phyloP scores from a whole-genome alignment of 2,888 invertebrate species.

The Athalia cordata region DNA sequence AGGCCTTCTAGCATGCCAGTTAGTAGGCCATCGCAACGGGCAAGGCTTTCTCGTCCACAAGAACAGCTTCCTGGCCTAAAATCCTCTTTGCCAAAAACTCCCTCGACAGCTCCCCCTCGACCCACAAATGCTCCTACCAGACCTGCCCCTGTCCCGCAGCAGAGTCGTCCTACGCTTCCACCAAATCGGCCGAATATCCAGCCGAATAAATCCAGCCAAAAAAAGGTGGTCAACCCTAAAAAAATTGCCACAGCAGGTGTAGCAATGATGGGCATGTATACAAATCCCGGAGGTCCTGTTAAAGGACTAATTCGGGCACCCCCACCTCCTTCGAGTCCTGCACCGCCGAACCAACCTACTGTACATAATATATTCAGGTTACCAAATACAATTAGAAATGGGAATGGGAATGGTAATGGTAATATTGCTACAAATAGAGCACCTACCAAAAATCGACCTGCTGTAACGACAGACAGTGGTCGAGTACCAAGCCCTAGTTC shows the following conservation, averaged over 20 bases:
- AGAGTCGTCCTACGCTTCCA: constrained; percentile 55
- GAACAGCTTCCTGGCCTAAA: not conserved
- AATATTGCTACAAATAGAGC: constrained; percentile 8
- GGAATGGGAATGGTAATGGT: constrained; percentile 49
- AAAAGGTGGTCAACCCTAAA: constrained; percentile 51
- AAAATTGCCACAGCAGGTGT: constrained; percentile 54
- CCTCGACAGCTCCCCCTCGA: constrained; percentile 47
- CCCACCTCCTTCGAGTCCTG: constrained; percentile 74
- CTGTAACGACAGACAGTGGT: not conserved
- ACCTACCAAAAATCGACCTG: not conserved
- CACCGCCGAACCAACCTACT: constrained; percentile 73
- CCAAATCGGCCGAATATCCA: constrained; percentile 56
- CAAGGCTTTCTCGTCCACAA: constrained; percentile 2
- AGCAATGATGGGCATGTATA: constrained; percentile 63
- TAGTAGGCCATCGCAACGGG: constrained; percentile 15
- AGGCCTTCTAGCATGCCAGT: constrained; percentile 35
- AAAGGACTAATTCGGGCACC: constrained; percentile 64
- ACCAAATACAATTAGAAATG: constrained; percentile 56
- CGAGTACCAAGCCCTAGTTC: not conserved
- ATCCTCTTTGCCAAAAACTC: not conserved
- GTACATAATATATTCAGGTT: constrained; percentile 63
- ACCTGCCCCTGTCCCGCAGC: constrained; percentile 46
- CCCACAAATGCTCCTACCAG: constrained; percentile 51
- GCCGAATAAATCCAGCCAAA: constrained; percentile 44
- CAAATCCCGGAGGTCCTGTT: constrained; percentile 58